phyloP scores from a whole-genome alignment of 2,113 vertebrate genomes.

The Calyptommatus sinebrachiatus region DNA sequence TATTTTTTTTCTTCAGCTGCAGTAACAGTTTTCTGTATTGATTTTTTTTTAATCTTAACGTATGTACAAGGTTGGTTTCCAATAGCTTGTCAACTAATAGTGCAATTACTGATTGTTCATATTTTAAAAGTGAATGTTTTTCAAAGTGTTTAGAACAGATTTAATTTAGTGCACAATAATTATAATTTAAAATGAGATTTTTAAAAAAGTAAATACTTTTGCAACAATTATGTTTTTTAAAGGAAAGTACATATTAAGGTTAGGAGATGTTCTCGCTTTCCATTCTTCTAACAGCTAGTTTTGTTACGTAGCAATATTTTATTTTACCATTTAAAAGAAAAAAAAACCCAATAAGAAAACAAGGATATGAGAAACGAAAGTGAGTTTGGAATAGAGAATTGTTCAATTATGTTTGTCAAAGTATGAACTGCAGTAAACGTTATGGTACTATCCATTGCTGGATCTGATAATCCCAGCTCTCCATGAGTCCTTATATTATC shows the following conservation, averaged over 20 bases:
- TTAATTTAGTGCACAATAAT: background rate
- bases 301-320: constrained; percentile 3
- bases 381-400: background rate
- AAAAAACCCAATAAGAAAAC: constrained; percentile 11
- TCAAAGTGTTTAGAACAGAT: no score
- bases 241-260: constrained; percentile 24
- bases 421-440: no score
- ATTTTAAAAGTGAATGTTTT: background rate
- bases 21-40: background rate
- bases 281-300: background rate
- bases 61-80: fast-evolving
- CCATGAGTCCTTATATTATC: no score
- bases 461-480: no score
- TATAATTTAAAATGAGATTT: constrained; percentile 24
- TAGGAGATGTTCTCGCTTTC: constrained; percentile 30
- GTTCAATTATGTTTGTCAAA: no score
- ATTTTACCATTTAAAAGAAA: constrained; percentile 4
- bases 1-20: background rate
- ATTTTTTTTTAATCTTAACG: background rate
- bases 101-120: background rate
- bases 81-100: background rate
- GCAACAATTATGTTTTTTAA: constrained; percentile 36
- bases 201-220: constrained; percentile 27
- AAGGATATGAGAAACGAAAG: background rate
- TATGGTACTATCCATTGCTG: no score